Conservation (phyloP, 2,888 invertebrate species). For the Zaprionus obscuricornis region DNA sequence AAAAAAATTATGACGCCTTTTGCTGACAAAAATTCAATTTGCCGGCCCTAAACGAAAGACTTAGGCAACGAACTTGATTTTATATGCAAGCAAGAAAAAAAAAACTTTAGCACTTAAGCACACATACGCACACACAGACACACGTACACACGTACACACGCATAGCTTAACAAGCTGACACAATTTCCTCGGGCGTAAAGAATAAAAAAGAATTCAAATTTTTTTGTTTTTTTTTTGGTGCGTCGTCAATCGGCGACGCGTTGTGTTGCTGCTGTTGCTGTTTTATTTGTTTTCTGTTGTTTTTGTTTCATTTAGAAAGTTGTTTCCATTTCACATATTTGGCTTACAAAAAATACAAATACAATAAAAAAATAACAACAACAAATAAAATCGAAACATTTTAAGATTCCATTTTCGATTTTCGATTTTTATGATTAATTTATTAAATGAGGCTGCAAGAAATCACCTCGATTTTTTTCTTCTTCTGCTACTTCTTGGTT, state of each 20-base stretch:
- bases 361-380: conserved; percentile 16
- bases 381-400: conserved; percentile 37
- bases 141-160: conserved; percentile 16
- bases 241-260: conserved; percentile 16
- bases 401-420: conserved; percentile 73
- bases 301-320: conserved; percentile 70
- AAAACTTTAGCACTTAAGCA: no score
- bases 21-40: conserved; percentile 46
- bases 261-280: conserved; percentile 30
- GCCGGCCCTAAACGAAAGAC: conserved; percentile 71
- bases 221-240: no score
- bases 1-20: conserved; percentile 5
- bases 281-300: conserved; percentile 33
- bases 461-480: conserved; percentile 55
- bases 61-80: conserved; percentile 65
- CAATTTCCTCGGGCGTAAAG: conserved; percentile 79
- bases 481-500: conserved; percentile 10
- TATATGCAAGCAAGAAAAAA: conserved; percentile 13
- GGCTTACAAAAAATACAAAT: conserved; percentile 57
- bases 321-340: conserved; percentile 75
- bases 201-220: conserved; percentile 75
- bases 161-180: conserved; percentile 66
- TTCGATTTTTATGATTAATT: conserved; percentile 59
- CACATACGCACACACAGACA: conserved; percentile 20
- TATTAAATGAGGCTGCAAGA: conserved; percentile 53